These are phyloP conservation scores for Actenoides hombroni DNA, from an alignment of 2,113 vertebrate species.

Conservation along the genomic window DNA sequence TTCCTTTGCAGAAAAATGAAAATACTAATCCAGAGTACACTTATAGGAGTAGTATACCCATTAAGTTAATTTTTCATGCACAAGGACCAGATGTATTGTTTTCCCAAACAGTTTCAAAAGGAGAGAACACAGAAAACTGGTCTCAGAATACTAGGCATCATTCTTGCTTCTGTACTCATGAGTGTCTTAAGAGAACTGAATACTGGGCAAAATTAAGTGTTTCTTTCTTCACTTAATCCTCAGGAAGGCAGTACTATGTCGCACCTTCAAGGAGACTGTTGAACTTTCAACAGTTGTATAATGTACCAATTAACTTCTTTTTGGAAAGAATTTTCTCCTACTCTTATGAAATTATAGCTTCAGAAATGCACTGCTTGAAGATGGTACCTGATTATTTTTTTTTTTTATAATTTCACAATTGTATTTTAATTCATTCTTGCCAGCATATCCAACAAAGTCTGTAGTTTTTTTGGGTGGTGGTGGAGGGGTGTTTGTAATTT, in stretches of 20 bases:
- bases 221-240: neutral
- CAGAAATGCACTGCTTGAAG: neutral
- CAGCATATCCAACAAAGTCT: neutral
- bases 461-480: neutral
- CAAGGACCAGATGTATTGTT: neutral
- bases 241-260: neutral
- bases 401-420: neutral
- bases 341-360: neutral
- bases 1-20: neutral
- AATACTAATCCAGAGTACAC: neutral
- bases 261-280: fast-evolving
- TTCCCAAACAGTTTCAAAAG: neutral
- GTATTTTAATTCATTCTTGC: neutral
- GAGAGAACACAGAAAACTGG: neutral
- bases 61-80: neutral
- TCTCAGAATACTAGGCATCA: neutral
- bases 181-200: neutral
- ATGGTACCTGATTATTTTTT: neutral
- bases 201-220: neutral
- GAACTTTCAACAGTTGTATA: neutral
- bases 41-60: neutral
- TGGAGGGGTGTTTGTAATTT: fast-evolving
- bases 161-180: neutral
- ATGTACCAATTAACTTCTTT: neutral
- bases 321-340: neutral